Evolutionary conservation across 2,888 invertebrate genomes (phyloP), one percentile per base, ranked within the genome.

Genomic region (Brachycybe producta): DNA sequence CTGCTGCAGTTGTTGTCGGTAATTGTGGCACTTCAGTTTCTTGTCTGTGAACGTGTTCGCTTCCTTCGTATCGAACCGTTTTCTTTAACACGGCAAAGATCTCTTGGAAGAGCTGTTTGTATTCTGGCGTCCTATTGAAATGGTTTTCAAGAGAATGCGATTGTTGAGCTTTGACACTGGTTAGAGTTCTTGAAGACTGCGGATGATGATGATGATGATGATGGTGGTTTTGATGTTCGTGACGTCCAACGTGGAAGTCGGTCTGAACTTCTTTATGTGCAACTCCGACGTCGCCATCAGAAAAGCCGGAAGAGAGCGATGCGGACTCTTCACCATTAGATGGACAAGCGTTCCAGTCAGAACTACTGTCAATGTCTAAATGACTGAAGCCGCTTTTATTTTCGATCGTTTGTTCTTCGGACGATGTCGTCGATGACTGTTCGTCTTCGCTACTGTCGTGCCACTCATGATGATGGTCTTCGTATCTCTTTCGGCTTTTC

Each of bases 21-120:
- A n/a, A n/a, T n/a, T n/a, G n/a, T n/a, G n/a, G n/a, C n/a, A n/a
- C n/a, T n/a, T n/a, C n/a, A n/a, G n/a, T n/a, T n/a, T n/a, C n/a
- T n/a, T n/a, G n/a, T n/a, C n/a, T n/a, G n/a, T n/a, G n/a, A n/a
- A n/a, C n/a, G n/a, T n/a, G n/a, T n/a, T n/a, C n/a, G n/a, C n/a
- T n/a, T n/a, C n/a, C n/a, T n/a, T n/a, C n/a, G n/a, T n/a, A n/a
- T n/a, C 40, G 24, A 3, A 26, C 40, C 23, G 51, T 30, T 35
- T 46, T 49, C 34, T 54, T 54, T 15, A 54, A 46, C 8, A 54
- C 52, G n/a, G 46, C 53, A 35, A 54, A 54, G 11, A 54, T 54
- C 27, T 54, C 53, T 17, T 49, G 39, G 38, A 54, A 54, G 17
- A 54, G 27, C 34, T 46, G 50, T 38, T 53, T 54, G 38, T 54